Base-by-base conservation (phyloP, 2,113 vertebrate species). In the Opisthocomus hoazin region DNA sequence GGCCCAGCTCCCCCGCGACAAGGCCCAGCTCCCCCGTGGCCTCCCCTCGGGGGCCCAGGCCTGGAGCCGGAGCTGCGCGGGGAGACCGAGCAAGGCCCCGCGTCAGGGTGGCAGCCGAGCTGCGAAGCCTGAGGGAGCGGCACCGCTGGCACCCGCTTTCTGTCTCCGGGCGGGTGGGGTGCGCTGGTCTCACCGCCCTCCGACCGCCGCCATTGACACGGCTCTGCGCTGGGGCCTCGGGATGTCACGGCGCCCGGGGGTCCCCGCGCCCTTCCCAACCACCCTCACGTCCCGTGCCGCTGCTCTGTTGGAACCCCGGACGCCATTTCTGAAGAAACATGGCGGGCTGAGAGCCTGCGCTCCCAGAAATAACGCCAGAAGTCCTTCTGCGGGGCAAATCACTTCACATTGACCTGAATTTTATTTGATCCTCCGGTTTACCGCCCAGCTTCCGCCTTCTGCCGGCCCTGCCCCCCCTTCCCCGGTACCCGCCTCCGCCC, bases 281-380 rank as follows among this genome's bases (percentile, higher is more conserved):
- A 3, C 61, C 22, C 58, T 13, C 45, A 6, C 6, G 6, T 3
- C 11, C 2, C 7, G 8, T 4, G 37, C 10, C 6, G 7, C 90
- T 9, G 11, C 24, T 50, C 69, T 1, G 0, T 11, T 7, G 30
- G 16, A 37, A 6, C 11, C 19, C 11, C 9, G 2, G 18, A 4
- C 19, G 32, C 6, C 32, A 45, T 13, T 83, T 11, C 32, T 3
- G 6, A 24, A 30, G 57, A 37, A 63, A 3, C 10, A 3, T 0
- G 32, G n/a, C 11, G 10, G 2, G 32, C 43, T 29, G 43, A 1
- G 10, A 36, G 15, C 4, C 58, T 26, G 0, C 0, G n/a, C 37
- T 20, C 26, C 56, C 53, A n/a, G 0, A 57, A 3, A 15, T 0
- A 1, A 0, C 6, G 4, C 39, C 21, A 0, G 22, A 11, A 64